Percentiles rank a stretch among this genome's conserved stretches.
Conservation (phyloP, 1,140 invertebrate genomes). For the Diachasmimorpha longicaudata region DNA sequence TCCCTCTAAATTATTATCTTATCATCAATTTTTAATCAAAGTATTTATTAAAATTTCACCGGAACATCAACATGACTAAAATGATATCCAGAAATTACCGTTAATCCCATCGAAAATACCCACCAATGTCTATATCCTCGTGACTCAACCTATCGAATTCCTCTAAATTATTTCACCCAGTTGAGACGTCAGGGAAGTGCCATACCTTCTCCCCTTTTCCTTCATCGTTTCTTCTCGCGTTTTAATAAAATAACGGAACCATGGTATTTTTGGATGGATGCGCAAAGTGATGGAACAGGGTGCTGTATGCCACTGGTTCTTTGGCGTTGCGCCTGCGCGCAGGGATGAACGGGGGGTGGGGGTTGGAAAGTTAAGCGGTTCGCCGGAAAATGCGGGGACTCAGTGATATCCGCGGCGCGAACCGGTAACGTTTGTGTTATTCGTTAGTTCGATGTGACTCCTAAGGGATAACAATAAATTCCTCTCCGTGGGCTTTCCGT, state of each 20-base stretch:
- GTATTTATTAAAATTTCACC: too few relatives aligned
- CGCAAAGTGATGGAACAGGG: conserved; percentile 9
- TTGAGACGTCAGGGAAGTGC: not conserved
- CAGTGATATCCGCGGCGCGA: conserved; percentile 55
- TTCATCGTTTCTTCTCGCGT: not conserved
- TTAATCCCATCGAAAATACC: too few relatives aligned
- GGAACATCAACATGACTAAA: too few relatives aligned
- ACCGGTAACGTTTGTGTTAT: conserved; percentile 26
- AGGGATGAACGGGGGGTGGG: conserved; percentile 34
- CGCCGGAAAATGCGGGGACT: conserved; percentile 48
- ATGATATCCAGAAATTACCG: too few relatives aligned
- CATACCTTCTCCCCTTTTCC: not conserved
- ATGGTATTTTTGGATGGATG: conserved; percentile 7
- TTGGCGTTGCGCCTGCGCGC: conserved; percentile 15
- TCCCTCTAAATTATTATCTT: too few relatives aligned
- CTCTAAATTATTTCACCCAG: not conserved
- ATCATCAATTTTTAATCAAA: too few relatives aligned
- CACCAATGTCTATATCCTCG: too few relatives aligned
- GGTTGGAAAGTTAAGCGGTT: conserved; percentile 46
- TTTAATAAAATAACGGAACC: conserved; percentile 1
- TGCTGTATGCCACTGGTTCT: conserved; percentile 20
- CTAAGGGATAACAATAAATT: not conserved
- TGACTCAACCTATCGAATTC: too few relatives aligned
- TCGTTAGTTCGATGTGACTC: not conserved
- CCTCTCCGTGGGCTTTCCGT: too few relatives aligned